phyloP scores from a whole-genome alignment of 2,797 vertebrate species.

The Siniperca scherzeri region DNA sequence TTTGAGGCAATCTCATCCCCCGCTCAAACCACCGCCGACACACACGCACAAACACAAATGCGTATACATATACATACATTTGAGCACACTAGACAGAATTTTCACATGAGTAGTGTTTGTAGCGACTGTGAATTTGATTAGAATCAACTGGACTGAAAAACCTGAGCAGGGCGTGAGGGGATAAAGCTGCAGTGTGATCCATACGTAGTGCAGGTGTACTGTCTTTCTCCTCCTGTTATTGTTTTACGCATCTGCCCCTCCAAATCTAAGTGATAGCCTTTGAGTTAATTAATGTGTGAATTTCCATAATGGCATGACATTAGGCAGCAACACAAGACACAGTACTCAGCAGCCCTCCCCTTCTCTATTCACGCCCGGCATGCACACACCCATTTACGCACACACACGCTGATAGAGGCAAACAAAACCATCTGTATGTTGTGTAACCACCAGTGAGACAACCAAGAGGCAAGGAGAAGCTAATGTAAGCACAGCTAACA shows the following conservation, averaged over 20 bases:
- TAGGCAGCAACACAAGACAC: slow-evolving; percentile 56
- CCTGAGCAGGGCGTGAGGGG: slow-evolving; percentile 19
- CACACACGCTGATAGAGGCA: slow-evolving; percentile 75
- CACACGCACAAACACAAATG: slow-evolving; percentile 48
- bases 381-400: slow-evolving; percentile 15
- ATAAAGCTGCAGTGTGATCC: slow-evolving; percentile 42
- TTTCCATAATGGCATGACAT: slow-evolving; percentile 74
- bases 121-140: slow-evolving; percentile 64
- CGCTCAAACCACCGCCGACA: slow-evolving; percentile 41
- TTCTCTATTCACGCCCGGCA: slow-evolving; percentile 6
- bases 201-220: slow-evolving; percentile 34
- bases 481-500: slow-evolving; percentile 40
- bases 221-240: slow-evolving; percentile 50
- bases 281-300: slow-evolving; percentile 76
- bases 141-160: slow-evolving; percentile 64
- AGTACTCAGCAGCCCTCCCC: slow-evolving; percentile 59
- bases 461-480: slow-evolving; percentile 53
- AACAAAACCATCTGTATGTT: slow-evolving; percentile 82
- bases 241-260: slow-evolving; percentile 46
- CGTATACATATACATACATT: slow-evolving; percentile 51
- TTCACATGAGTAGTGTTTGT: slow-evolving; percentile 57
- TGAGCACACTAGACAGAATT: slow-evolving; percentile 50
- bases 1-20: slow-evolving; percentile 78
- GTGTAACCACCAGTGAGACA: slow-evolving; percentile 67
- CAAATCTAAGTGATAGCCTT: slow-evolving; percentile 68